Base-by-base conservation (phyloP, 1,140 invertebrate species). In the Drosophila gunungcola region DNA sequence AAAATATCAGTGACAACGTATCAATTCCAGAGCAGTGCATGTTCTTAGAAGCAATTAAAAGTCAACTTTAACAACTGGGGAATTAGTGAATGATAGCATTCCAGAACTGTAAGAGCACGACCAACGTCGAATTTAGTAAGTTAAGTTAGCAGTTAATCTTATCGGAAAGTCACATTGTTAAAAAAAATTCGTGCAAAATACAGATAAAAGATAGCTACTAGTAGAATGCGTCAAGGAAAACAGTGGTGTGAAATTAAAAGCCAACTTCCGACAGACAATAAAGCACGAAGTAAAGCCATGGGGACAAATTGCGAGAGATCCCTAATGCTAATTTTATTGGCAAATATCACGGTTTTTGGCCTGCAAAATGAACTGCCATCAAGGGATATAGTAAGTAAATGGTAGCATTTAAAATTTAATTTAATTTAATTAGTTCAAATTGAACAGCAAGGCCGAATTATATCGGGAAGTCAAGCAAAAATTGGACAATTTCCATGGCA, bases 401-500 rank as follows among this genome's bases (percentile, higher is more conserved):
- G 16, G 16, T 1, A 21, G 16, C 16, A 21, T 21, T 21, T 21
- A 0, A 21, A 21, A 21, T 21, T 21, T 21, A 0, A 21, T 21
- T 21, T 21, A 21, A 36, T 13, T 51, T 16, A 32, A 29, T 12
- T n/a, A 32, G 16, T 34, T 43, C 36, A 7, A 61, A 39, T 41
- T 60, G n/a, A 32, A 58, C 52, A 89, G 78, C 52, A 91, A 43
- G 73, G 73, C 39, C 83, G 91, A 4, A 91, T 92, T 10, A 78
- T 92, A 13, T 73, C 76, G 1, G 91, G 91, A 3, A 45, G 32
- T 7, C 25, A 70, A 0, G 91, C 90, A 0, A 4, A 27, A 1
- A 7, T 16, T 1, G 88, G 79, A 0, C 84, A 91, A 62, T 89
- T 92, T 43, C 91, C 91, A 2, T 92, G 91, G 91, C 91, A 92